Percentiles rank a stretch among this genome's conserved stretches.
Conservation (phyloP, 2,888 invertebrate genomes). For the Brenthis ino region DNA sequence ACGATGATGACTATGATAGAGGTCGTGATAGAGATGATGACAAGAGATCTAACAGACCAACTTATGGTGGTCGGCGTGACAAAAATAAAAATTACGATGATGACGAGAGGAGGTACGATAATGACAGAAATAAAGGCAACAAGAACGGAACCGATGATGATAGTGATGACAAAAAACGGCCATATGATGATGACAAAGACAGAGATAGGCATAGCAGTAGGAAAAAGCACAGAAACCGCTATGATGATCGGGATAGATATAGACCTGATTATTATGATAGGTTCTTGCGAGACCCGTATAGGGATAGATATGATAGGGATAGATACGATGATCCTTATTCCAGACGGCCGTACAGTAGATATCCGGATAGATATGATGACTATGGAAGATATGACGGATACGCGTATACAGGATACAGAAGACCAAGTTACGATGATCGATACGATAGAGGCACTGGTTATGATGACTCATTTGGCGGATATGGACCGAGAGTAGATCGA, state of each 20-base stretch:
- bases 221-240: slow-evolving; percentile 58
- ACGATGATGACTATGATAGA: slow-evolving; percentile 54
- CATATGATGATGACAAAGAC: slow-evolving; percentile 61
- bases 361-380: slow-evolving; percentile 55
- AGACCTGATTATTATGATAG: slow-evolving; percentile 73
- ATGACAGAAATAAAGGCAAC: slow-evolving; percentile 47
- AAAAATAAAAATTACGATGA: slow-evolving; percentile 51
- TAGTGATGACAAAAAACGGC: slow-evolving; percentile 48
- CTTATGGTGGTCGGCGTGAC: slow-evolving; percentile 64
- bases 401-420: slow-evolving; percentile 53
- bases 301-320: slow-evolving; percentile 62
- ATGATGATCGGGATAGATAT: slow-evolving; percentile 70
- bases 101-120: slow-evolving; percentile 43
- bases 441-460: slow-evolving; percentile 54
- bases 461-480: slow-evolving; percentile 65
- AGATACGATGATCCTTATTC: slow-evolving; percentile 60
- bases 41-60: slow-evolving; percentile 57
- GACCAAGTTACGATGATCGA: slow-evolving; percentile 56
- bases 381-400: slow-evolving; percentile 55
- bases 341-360: slow-evolving; percentile 65
- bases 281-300: slow-evolving; percentile 67
- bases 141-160: slow-evolving; percentile 52
- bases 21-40: slow-evolving; percentile 49
- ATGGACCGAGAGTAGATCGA: slow-evolving; percentile 59
- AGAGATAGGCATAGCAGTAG: slow-evolving; percentile 56